These are phyloP conservation scores for Megathymus violae DNA, from an alignment of 1,140 invertebrate genomes.

Conservation along the genomic window DNA sequence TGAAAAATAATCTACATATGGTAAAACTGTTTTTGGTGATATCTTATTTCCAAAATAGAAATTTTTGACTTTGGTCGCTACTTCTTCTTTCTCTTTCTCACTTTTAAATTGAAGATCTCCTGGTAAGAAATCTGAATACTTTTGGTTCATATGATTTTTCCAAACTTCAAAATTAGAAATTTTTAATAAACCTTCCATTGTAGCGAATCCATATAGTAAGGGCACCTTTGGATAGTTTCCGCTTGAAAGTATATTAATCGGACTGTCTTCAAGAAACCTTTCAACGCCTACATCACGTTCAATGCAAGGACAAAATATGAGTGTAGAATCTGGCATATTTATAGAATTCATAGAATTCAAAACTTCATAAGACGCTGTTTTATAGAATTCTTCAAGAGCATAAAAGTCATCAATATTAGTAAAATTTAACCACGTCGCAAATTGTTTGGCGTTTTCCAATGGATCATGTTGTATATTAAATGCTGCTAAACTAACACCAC, in stretches of 20 bases:
- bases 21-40: slow-evolving; percentile 44
- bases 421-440: slow-evolving; percentile 48
- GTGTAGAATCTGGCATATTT: slow-evolving; percentile 37
- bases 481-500: slow-evolving; percentile 46
- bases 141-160: slow-evolving; percentile 61
- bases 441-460: slow-evolving; percentile 51
- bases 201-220: slow-evolving; percentile 56
- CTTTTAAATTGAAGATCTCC: slow-evolving; percentile 49
- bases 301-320: slow-evolving; percentile 60
- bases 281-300: slow-evolving; percentile 55
- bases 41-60: slow-evolving; percentile 53
- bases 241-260: slow-evolving; percentile 53
- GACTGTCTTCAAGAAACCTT: slow-evolving; percentile 53
- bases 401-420: slow-evolving; percentile 46
- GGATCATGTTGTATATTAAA: slow-evolving; percentile 55
- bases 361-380: slow-evolving; percentile 46
- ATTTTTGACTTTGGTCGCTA: slow-evolving; percentile 45
- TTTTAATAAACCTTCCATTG: slow-evolving; percentile 58
- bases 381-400: slow-evolving; percentile 59
- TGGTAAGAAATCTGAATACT: slow-evolving; percentile 59
- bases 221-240: slow-evolving; percentile 58
- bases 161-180: slow-evolving; percentile 46
- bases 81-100: slow-evolving; percentile 37
- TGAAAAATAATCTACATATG: slow-evolving; percentile 56
- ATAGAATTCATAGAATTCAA: slow-evolving; percentile 38